A percentile compares a stretch with the other conserved stretches of the same genome.
These are phyloP conservation scores for Brachionus manjavacas DNA, from an alignment of 1,140 invertebrate species.

Conservation along the genomic window DNA sequence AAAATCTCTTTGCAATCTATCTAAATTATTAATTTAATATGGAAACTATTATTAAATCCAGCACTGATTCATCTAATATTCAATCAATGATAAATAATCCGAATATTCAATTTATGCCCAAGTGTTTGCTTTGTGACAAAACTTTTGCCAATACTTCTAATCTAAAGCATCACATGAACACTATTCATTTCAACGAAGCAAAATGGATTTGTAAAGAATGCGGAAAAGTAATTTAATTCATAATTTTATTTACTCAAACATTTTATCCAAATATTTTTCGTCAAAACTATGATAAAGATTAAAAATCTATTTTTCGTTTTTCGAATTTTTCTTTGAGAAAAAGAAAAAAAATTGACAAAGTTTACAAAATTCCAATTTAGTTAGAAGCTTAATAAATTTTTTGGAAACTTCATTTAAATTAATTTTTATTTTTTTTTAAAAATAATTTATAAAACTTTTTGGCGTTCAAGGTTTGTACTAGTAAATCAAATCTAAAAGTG, in stretches of 20 bases:
- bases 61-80: background rate
- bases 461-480: slow-evolving; percentile 18
- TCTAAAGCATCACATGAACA: slow-evolving; percentile 41
- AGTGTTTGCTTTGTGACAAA: slow-evolving; percentile 36
- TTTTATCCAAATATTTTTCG: too few relatives aligned
- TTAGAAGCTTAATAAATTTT: background rate
- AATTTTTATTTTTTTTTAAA: background rate
- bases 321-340: too few relatives aligned
- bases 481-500: slow-evolving; percentile 41
- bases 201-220: slow-evolving; percentile 43
- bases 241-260: background rate
- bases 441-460: background rate
- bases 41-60: slow-evolving; percentile 14
- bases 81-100: slow-evolving; percentile 11
- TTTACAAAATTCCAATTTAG: background rate
- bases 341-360: background rate
- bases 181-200: slow-evolving; percentile 38
- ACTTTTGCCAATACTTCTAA: slow-evolving; percentile 41
- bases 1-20: background rate
- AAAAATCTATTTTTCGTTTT: background rate
- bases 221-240: slow-evolving; percentile 36
- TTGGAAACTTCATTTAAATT: background rate
- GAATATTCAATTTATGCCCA: slow-evolving; percentile 37
- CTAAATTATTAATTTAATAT: background rate
- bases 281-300: background rate